Percentiles rank a stretch among this genome's conserved stretches.
Evolutionary conservation across 2,113 vertebrate genomes (phyloP).

Genomic region (Lophotis ruficrista): DNA sequence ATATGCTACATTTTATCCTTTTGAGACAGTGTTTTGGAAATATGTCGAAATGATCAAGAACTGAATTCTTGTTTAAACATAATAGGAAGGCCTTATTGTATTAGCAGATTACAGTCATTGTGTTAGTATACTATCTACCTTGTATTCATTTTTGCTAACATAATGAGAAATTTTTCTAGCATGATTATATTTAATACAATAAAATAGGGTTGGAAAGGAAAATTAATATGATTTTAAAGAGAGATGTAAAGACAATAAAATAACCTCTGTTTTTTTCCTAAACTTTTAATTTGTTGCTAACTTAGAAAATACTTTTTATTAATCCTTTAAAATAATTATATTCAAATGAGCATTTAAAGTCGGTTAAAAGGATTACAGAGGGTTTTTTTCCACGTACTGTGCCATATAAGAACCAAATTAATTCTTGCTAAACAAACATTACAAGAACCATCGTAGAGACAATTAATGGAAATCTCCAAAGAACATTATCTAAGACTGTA

Average conservation of each 20-base stretch:
- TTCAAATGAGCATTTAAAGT: conserved; percentile 41
- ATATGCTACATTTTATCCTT: neutral
- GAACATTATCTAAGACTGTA: neutral
- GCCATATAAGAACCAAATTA: conserved; percentile 10
- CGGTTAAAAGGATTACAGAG: conserved; percentile 32
- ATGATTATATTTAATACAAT: conserved; percentile 35
- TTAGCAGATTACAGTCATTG: conserved; percentile 65
- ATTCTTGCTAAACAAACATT: conserved; percentile 39
- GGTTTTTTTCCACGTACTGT: neutral
- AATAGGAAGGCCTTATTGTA: conserved; percentile 48
- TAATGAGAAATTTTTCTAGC: conserved; percentile 56
- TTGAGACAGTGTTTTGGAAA: conserved; percentile 27
- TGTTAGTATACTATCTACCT: conserved; percentile 63
- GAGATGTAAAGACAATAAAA: conserved; percentile 57
- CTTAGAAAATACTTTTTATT: conserved; percentile 36
- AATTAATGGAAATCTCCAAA: conserved; percentile 40
- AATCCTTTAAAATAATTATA: conserved; percentile 46
- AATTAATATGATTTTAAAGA: conserved; percentile 48
- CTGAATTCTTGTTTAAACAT: conserved; percentile 22
- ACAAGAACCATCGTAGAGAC: neutral
- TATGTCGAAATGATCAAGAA: conserved; percentile 42
- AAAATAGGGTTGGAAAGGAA: conserved; percentile 21
- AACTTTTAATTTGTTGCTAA: conserved; percentile 41
- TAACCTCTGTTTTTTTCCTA: neutral
- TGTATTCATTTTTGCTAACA: conserved; percentile 57